phyloP scores from a whole-genome alignment of 2,888 invertebrate species.

The Rhamnusium bicolor region DNA sequence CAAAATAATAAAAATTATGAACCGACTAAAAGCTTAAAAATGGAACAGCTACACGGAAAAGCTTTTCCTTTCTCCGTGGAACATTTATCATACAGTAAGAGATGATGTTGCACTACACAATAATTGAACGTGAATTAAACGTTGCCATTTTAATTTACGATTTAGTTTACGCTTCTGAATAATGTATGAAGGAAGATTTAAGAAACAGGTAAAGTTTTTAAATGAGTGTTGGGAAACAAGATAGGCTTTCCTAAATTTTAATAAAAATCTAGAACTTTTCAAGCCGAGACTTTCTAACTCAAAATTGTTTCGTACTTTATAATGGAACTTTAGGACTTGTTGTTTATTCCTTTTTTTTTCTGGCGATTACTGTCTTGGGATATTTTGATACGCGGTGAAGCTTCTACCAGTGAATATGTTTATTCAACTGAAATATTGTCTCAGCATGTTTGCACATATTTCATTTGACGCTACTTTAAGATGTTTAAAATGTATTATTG shows the following conservation, averaged over 20 bases:
- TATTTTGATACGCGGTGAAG: conserved; percentile 40
- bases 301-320: conserved; percentile 50
- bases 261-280: conserved; percentile 44
- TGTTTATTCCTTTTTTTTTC: conserved; percentile 50
- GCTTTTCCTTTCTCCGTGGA: conserved; percentile 54
- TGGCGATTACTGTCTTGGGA: conserved; percentile 49
- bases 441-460: neutral
- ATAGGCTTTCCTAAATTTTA: conserved; percentile 49
- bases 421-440: neutral
- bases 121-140: conserved; percentile 30
- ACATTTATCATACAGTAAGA: conserved; percentile 54
- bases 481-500: neutral
- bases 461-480: neutral
- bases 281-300: conserved; percentile 37
- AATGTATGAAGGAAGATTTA: conserved; percentile 11
- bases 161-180: conserved; percentile 9
- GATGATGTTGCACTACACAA: conserved; percentile 29
- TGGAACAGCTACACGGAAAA: conserved; percentile 55
- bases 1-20: conserved; percentile 59
- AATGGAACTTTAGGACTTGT: conserved; percentile 47
- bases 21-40: conserved; percentile 54
- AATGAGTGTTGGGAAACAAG: conserved; percentile 32
- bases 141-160: conserved; percentile 31
- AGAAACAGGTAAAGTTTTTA: conserved; percentile 28
- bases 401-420: neutral